Evolutionary conservation across 2,113 vertebrate genomes (phyloP).

Genomic region (Tenrec ecaudatus): DNA sequence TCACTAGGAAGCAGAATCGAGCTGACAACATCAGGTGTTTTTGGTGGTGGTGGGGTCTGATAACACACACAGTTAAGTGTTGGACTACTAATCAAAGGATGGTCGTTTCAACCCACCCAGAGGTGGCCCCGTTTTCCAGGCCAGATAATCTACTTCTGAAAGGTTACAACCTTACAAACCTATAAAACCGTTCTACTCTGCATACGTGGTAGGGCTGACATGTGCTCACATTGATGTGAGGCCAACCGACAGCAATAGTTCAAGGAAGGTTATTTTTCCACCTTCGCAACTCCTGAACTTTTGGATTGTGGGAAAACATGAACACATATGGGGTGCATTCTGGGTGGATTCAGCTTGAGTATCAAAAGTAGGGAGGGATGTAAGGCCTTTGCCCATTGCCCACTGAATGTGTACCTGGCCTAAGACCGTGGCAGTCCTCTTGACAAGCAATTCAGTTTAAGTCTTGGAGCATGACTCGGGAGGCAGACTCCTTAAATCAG

Average conservation of each 20-base stretch:
- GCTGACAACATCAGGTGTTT: background rate
- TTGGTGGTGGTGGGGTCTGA: background rate
- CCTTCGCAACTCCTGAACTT: background rate
- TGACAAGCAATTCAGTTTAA: background rate
- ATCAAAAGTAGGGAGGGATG: background rate
- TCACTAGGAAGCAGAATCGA: background rate
- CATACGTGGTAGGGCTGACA: too few species aligned
- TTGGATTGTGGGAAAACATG: background rate
- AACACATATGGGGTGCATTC: background rate
- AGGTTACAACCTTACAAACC: too few species aligned
- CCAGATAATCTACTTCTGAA: background rate
- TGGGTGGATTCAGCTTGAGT: background rate
- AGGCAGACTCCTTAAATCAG: background rate
- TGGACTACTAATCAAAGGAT: background rate
- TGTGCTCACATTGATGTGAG: background rate
- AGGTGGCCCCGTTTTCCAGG: background rate
- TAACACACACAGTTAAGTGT: background rate
- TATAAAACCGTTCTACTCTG: too few species aligned
- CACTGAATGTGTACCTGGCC: background rate
- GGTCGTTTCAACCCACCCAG: background rate
- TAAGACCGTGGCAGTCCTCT: background rate
- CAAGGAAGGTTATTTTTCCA: constrained; percentile 14
- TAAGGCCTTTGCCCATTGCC: background rate
- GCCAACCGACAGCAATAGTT: background rate
- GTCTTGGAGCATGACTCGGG: background rate